Conservation (phyloP, 2,797 vertebrate genomes). For the Melopsittacus undulatus region DNA sequence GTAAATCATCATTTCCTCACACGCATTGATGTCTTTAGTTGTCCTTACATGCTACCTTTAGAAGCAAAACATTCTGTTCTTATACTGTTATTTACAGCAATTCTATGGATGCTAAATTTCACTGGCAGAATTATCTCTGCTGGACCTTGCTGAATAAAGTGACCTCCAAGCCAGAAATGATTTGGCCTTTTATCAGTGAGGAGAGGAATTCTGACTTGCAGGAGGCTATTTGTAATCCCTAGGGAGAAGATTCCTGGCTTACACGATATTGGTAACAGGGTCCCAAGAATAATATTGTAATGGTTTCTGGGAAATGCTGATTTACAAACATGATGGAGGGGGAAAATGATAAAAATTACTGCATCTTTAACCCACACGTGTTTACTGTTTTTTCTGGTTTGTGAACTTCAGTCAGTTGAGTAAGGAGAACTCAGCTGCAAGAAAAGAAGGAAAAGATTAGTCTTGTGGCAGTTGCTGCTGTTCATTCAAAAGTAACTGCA, state of each 20-base stretch:
- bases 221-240: background rate
- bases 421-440: conserved; percentile 88
- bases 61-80: background rate
- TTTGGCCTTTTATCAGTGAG: background rate
- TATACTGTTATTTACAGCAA: background rate
- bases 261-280: background rate
- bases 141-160: background rate
- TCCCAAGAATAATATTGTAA: background rate
- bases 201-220: background rate
- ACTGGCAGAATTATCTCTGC: background rate
- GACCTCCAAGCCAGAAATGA: background rate
- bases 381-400: conserved; percentile 5
- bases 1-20: conserved; percentile 12
- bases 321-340: conserved; percentile 11
- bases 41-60: background rate
- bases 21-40: background rate
- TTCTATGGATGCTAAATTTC: background rate
- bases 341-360: background rate
- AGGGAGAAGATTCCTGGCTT: background rate
- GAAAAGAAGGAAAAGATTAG: conserved; percentile 52
- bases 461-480: background rate
- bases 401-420: conserved; percentile 79
- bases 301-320: conserved; percentile 18
- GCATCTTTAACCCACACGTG: background rate
- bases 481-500: background rate